These are phyloP conservation scores for Drosophila subobscura DNA, from an alignment of 1,140 invertebrate species.

Conservation along the genomic window DNA sequence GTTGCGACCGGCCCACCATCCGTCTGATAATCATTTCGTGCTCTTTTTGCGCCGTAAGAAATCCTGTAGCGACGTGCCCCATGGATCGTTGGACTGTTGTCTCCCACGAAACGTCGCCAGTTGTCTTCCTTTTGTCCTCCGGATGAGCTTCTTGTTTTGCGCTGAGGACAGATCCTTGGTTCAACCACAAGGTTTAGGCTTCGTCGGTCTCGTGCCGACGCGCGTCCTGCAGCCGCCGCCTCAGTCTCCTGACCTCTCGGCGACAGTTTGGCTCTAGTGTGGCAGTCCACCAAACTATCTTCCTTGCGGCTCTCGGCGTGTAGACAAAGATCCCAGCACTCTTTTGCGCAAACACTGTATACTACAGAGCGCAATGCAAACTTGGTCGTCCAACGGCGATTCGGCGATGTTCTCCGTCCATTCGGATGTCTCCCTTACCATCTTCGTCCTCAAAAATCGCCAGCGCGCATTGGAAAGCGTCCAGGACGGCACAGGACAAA, in stretches of 20 bases:
- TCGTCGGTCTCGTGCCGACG: neutral
- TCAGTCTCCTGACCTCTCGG: slow-evolving; percentile 27
- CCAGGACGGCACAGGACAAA: too few relatives aligned
- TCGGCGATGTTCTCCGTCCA: neutral
- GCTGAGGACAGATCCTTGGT: slow-evolving; percentile 3
- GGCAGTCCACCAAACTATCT: slow-evolving; percentile 17
- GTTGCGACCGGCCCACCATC: slow-evolving; percentile 14
- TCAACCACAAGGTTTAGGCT: neutral
- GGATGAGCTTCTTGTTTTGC: slow-evolving; percentile 30
- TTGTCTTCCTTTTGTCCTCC: slow-evolving; percentile 24
- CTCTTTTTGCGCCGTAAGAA: slow-evolving; percentile 11
- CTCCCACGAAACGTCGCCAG: slow-evolving; percentile 30
- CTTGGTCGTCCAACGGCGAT: slow-evolving; percentile 9
- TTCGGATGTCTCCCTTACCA: neutral
- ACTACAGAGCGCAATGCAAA: neutral
- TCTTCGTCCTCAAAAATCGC: too few relatives aligned
- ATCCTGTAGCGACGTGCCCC: slow-evolving; percentile 36
- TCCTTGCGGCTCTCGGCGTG: neutral
- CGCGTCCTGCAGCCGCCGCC: slow-evolving; percentile 21
- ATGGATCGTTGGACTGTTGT: slow-evolving; percentile 31
- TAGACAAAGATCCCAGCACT: slow-evolving; percentile 1
- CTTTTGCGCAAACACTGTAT: too few relatives aligned
- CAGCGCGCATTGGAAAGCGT: too few relatives aligned
- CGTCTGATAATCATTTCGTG: neutral
- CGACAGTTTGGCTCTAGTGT: neutral